Evolutionary conservation across 1,140 invertebrate genomes (phyloP).

Genomic region (Dreissena polymorpha): DNA sequence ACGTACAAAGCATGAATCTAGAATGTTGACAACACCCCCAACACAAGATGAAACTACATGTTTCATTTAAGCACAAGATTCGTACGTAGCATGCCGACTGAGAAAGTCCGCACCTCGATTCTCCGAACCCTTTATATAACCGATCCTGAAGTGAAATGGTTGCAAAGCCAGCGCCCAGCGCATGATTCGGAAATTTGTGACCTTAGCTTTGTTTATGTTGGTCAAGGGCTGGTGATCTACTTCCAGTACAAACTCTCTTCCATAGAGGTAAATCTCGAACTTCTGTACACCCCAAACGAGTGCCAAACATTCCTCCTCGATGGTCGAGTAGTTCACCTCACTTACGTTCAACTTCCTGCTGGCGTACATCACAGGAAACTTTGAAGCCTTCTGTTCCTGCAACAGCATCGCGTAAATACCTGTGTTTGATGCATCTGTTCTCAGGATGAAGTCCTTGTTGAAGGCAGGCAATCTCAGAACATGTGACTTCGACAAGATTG

Average conservation of each 20-base stretch:
- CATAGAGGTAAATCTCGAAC: slow-evolving; percentile 76
- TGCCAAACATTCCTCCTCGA: too few species aligned
- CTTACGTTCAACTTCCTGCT: too few species aligned
- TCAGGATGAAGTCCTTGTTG: slow-evolving; percentile 69
- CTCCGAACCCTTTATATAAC: neutral
- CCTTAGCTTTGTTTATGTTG: slow-evolving; percentile 25
- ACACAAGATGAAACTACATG: neutral
- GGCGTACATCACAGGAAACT: too few species aligned
- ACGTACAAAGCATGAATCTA: too few species aligned
- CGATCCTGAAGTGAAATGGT: neutral
- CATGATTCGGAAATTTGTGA: slow-evolving; percentile 2
- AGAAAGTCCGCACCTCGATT: neutral
- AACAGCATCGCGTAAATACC: slow-evolving; percentile 61
- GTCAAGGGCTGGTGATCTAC: too few species aligned
- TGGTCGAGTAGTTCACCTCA: too few species aligned
- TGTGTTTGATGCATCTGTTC: slow-evolving; percentile 26
- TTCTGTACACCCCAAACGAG: slow-evolving; percentile 75
- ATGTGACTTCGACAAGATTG: slow-evolving; percentile 37
- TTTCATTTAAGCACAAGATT: neutral
- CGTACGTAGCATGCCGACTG: too few species aligned
- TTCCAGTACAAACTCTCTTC: slow-evolving; percentile 43
- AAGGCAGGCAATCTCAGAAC: slow-evolving; percentile 68
- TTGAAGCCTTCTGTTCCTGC: slow-evolving; percentile 52
- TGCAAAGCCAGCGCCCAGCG: neutral
- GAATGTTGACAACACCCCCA: neutral